Evolutionary conservation across 2,888 invertebrate species (phyloP), one percentile per base, ranked within the genome.

Genomic region (Rosalia funebris): DNA sequence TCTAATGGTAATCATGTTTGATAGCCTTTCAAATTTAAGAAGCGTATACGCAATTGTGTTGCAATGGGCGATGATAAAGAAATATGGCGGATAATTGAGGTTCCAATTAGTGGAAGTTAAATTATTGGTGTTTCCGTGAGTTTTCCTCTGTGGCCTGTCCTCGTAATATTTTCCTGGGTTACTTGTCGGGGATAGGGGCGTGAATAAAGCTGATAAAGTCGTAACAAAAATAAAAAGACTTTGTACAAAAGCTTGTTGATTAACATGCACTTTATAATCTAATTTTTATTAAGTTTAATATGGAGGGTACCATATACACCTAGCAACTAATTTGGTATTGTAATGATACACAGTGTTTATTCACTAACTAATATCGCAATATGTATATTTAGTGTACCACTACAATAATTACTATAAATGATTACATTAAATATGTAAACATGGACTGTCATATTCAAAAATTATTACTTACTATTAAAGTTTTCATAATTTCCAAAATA

Each of bases 271-370:
- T 74, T 77, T 73, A 75, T 79, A 76, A 76, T 77, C 79, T 81
- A 80, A 77, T 73, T 75, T 71, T 73, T 76, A 71, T 75, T 76
- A 76, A 70, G 70, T 72, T 69, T 71, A 74, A 76, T 78, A 79
- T 81, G 81, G 81, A 81, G 81, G 81, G 81, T 80, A 81, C 79
- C 80, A 77, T 81, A 77, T 80, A 81, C 79, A 80, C 79, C 79
- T 81, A 81, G 77, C 80, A 79, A 80, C 75, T 70, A 71, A 64
- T 63, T 48, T 60, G 60, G 66, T 72, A 74, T 70, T 73, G 75
- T 68, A 69, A 71, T 60, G 66, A 66, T 71, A 72, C 74, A 71
- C 73, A 44, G 32, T 25, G 52, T 62, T 34, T 20, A 41, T 48
- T 53, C 42, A 62, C 57, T 70, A 62, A 57, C 64, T 67, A 65